Conservation (phyloP, 2,888 invertebrate genomes). For the Linhomoeus sp. region DNA sequence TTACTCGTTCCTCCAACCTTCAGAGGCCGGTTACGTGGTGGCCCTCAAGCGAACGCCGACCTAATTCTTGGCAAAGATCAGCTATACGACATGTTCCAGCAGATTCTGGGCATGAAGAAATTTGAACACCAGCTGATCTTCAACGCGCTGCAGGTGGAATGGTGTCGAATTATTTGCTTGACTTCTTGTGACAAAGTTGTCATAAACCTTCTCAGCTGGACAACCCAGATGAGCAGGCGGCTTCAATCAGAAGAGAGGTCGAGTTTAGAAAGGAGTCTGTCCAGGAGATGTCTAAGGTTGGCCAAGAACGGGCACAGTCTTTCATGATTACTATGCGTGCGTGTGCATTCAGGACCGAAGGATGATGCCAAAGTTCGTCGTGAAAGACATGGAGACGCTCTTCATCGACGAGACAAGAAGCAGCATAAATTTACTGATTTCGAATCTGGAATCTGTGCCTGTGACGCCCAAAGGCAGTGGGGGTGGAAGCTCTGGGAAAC, state of each 20-base stretch:
- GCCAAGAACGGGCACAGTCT: conserved; percentile 2
- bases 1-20: background rate
- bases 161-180: too few species aligned
- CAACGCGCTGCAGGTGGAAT: conserved; percentile 88
- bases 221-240: conserved; percentile 97
- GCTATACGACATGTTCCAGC: conserved; percentile 98
- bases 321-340: background rate
- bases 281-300: conserved; percentile 86
- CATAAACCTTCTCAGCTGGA: conserved; percentile 52
- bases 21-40: conserved; percentile 12
- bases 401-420: conserved; percentile 64
- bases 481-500: conserved; percentile 76
- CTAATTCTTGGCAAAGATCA: conserved; percentile 82
- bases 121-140: conserved; percentile 98
- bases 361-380: conserved; percentile 93
- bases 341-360: conserved; percentile 55
- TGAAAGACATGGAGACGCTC: conserved; percentile 99
- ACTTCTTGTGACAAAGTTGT: conserved; percentile 1
- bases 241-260: conserved; percentile 89
- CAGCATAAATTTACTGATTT: conserved; percentile 91
- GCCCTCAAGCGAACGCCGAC: conserved; percentile 16
- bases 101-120: conserved; percentile 91
- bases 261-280: conserved; percentile 92
- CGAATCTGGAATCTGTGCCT: conserved; percentile 91
- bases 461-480: conserved; percentile 83